A percentile compares a stretch with the other conserved stretches of the same genome.
phyloP scores from a whole-genome alignment of 1,140 invertebrate genomes.

The Pseudomyrmex dendroicus region DNA sequence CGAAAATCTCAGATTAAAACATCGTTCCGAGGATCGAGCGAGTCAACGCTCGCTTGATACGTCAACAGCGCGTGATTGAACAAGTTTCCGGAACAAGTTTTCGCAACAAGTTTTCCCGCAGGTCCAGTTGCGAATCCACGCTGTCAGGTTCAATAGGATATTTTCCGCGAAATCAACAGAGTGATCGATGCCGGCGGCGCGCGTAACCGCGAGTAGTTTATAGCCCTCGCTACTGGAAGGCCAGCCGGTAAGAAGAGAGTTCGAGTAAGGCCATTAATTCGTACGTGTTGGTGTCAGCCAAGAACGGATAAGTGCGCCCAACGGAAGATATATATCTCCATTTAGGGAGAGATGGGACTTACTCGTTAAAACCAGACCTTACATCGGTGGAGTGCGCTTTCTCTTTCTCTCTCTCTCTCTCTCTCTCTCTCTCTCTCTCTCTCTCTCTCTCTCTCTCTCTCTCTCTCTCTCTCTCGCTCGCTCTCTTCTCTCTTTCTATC shows the following conservation, averaged over 20 bases:
- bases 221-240: constrained; percentile 69
- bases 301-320: constrained; percentile 83
- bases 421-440: no score
- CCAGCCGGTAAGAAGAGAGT: constrained; percentile 65
- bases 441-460: no score
- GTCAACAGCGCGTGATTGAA: neutral
- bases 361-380: constrained; percentile 83
- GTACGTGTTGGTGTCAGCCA: constrained; percentile 83
- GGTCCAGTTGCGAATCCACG: neutral
- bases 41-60: neutral
- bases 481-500: no score
- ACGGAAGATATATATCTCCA: constrained; percentile 83
- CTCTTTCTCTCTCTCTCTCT: no score
- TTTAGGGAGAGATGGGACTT: constrained; percentile 81
- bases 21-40: neutral
- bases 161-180: constrained; percentile 38
- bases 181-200: constrained; percentile 69
- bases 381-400: constrained; percentile 54
- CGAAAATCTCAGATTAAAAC: no score
- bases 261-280: constrained; percentile 82
- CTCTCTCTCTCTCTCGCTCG: no score
- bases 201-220: constrained; percentile 77
- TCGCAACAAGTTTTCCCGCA: no score
- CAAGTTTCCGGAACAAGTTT: neutral
- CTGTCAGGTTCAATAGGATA: neutral